Base-by-base conservation (phyloP, 2,888 invertebrate genomes). In the Cantharis rufa region DNA sequence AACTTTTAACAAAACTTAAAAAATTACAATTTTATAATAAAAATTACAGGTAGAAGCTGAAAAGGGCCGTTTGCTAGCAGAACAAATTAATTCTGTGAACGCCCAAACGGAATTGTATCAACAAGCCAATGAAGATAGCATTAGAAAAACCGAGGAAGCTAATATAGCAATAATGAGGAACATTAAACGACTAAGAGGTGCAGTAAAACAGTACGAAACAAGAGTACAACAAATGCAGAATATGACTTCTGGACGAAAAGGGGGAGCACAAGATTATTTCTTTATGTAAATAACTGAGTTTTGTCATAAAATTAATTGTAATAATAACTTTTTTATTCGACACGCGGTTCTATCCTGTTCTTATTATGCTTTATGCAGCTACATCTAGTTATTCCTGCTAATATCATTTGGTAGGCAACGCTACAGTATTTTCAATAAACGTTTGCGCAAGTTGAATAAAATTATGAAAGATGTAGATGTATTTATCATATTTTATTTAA, bases 151-250 rank as follows among this genome's bases (percentile, higher is more conserved):
- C 2, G 88, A 88, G 81, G 84, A 86, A 61, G 83, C 84, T 18
- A 88, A 88, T 73, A 84, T 87, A 81, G 85, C 83, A 27, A 82
- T 86, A 24, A 85, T 88, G 85, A 87, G 82, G 76, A 88, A 87
- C 78, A 86, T 88, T 64, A 86, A 86, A 80, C 83, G 84, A 74
- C 71, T 88, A 75, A 81, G 81, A 21, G 80, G 71, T 13, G 86
- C 86, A 3, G 83, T 88, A 10, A 83, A 82, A 28, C 82, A 83
- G 69, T 83, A 86, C 71, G 87, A 88, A 78, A 76, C 62, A 1
- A 81, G 85, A 69, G 80, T 88, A 15, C n/a, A 68, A 9, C 85
- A 86, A 28, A 80, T 87, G 16, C 13, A 69, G 4, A 5, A 64
- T 13, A 70, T 70, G 61, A 16, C 70, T 13, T 0, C 18, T 13